Base-by-base conservation (phyloP, 2,113 vertebrate genomes). In the Phoenicopterus ruber region DNA sequence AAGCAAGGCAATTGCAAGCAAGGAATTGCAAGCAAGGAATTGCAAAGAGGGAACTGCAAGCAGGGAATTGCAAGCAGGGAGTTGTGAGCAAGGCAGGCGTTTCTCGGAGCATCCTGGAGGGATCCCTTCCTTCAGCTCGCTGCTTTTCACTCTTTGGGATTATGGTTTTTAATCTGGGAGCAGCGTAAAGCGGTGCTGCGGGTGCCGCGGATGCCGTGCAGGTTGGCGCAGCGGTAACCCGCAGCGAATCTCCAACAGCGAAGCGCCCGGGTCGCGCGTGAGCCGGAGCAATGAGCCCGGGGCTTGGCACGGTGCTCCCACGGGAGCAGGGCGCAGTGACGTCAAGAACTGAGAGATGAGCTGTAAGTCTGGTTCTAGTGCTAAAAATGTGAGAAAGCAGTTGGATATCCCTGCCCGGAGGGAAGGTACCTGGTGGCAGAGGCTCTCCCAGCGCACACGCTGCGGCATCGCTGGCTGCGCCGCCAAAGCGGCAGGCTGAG, bases 261-360 rank as follows among this genome's bases (percentile, higher is more conserved):
- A 65, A 19, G 17, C 1, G 0, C 29, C 40, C 0, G 0, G n/a
- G 8, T 40, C 10, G 2, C 10, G 1, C 6, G 4, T 28, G 47
- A 81, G 49, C 40, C 8, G 1, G 58, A 52, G 76, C 36, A 3
- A 6, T 1, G 46, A 86, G n/a, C 70, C 38, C 0, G 0, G 20
- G 26, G 29, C 10, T 58, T 7, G 63, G 31, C 46, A 9, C 4
- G 1, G 26, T 13, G 58, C 31, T 91, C 38, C 70, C 5, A 2
- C 2, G 1, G 58, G 26, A 80, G 40, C 29, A 9, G 29, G 29
- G 26, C 1, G 6, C 1, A 3, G 18, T 16, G 71, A 36, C 16
- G 38, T 40, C 2, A 0, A 8, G 67, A 77, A 10, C 10, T n/a
- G 12, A 24, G n/a, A 34, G 34, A 29, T 0, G 3, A 32, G 28